These are phyloP conservation scores for Harpagus bidentatus DNA, from an alignment of 2,113 vertebrate genomes.

Conservation along the genomic window DNA sequence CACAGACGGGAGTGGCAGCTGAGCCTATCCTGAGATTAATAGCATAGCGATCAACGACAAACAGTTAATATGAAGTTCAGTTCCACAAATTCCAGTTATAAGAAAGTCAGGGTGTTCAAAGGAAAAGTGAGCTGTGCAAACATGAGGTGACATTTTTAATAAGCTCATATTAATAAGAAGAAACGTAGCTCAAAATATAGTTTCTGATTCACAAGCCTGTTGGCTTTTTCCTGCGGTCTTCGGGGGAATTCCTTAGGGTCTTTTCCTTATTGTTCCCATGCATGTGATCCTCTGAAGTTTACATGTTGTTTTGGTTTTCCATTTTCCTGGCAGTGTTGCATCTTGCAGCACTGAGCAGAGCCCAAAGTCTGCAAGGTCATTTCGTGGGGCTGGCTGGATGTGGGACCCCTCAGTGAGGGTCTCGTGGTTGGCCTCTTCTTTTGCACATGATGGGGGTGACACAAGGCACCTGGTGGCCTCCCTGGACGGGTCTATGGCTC, in stretches of 20 bases:
- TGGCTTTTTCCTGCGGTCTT: neutral
- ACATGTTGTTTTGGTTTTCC: neutral
- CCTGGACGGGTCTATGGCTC: neutral
- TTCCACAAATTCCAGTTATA: neutral
- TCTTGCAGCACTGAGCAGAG: neutral
- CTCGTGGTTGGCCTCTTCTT: fast-evolving
- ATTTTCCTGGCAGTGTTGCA: neutral
- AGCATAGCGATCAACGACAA: neutral
- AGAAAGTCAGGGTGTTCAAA: neutral
- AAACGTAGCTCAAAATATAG: neutral
- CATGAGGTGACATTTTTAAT: neutral
- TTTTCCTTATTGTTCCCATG: neutral
- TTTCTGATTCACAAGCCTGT: neutral
- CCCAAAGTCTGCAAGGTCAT: neutral
- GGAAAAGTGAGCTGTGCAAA: neutral
- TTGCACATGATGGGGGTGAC: neutral
- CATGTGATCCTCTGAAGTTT: neutral
- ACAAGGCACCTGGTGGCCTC: neutral
- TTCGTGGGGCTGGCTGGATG: neutral
- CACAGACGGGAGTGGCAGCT: neutral
- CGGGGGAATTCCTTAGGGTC: neutral
- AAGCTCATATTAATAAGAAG: neutral
- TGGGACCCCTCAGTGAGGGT: fast-evolving
- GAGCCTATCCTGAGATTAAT: neutral
- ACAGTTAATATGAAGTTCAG: neutral